These are phyloP conservation scores for Pipra filicauda DNA, from an alignment of 2,113 vertebrate genomes.

Conservation along the genomic window DNA sequence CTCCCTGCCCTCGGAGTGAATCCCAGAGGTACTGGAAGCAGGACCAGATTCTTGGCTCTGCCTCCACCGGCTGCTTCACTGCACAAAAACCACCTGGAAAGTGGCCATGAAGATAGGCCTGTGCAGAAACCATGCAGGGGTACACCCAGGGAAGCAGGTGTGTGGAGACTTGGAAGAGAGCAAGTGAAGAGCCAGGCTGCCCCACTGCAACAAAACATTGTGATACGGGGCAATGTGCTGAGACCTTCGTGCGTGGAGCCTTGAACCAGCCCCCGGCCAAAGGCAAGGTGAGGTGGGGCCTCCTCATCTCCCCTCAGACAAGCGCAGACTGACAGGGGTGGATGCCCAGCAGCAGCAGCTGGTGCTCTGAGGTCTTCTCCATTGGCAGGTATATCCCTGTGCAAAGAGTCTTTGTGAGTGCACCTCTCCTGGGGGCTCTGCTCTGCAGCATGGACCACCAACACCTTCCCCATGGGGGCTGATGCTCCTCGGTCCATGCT, in stretches of 20 bases:
- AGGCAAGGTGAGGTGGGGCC: not conserved
- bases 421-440: not conserved
- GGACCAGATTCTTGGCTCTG: constrained; percentile 36
- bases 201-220: accelerated
- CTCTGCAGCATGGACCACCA: not conserved
- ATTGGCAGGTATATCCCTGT: not conserved
- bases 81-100: constrained; percentile 53
- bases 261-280: not conserved
- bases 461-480: accelerated
- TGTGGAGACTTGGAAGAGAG: not conserved
- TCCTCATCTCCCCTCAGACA: not conserved
- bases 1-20: constrained; percentile 36
- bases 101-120: constrained; percentile 34
- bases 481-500: not conserved
- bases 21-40: constrained; percentile 25
- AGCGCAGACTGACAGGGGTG: accelerated
- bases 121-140: not conserved
- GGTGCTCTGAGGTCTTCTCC: not conserved
- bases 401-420: not conserved
- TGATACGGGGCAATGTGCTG: not conserved
- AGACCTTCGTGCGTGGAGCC: not conserved
- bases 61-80: not conserved
- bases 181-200: not conserved
- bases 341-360: not conserved
- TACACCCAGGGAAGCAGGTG: not conserved